A percentile compares a stretch with the other conserved stretches of the same genome.
These are phyloP conservation scores for Rana temporaria DNA, from an alignment of 2,113 vertebrate genomes.

Conservation along the genomic window DNA sequence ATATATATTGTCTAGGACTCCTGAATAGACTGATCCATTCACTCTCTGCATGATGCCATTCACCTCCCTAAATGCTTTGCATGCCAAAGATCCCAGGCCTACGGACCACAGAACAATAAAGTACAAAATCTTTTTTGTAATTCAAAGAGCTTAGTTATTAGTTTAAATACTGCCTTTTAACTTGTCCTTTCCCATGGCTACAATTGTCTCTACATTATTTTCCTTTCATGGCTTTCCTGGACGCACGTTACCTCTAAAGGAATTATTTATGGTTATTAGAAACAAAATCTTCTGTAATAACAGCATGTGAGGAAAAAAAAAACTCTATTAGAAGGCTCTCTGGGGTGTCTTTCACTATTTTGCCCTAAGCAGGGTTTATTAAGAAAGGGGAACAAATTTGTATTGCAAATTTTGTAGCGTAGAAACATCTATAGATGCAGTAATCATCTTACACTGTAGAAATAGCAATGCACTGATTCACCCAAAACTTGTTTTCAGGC, in stretches of 20 bases:
- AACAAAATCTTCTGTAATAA: conserved; percentile 60
- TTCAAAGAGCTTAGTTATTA: conserved; percentile 54
- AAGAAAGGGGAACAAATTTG: conserved; percentile 63
- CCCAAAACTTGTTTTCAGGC: no score
- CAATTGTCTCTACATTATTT: conserved; percentile 56
- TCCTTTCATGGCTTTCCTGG: conserved; percentile 59
- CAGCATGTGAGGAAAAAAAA: conserved; percentile 60
- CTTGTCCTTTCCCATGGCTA: conserved; percentile 67
- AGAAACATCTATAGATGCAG: conserved; percentile 10
- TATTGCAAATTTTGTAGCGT: conserved; percentile 46
- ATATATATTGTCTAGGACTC: not conserved
- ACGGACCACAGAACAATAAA: conserved; percentile 48
- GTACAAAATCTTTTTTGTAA: not conserved
- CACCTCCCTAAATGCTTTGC: conserved; percentile 52
- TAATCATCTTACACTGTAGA: not conserved
- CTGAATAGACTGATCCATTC: not conserved
- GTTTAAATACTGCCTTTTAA: conserved; percentile 61
- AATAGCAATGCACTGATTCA: conserved; percentile 11
- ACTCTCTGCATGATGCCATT: conserved; percentile 51
- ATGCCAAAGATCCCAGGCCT: conserved; percentile 34
- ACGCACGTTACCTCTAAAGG: conserved; percentile 65
- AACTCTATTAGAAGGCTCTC: conserved; percentile 62
- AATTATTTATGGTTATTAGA: conserved; percentile 65
- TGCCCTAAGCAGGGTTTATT: conserved; percentile 41
- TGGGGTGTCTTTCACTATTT: conserved; percentile 55